Conservation (phyloP, 2,888 invertebrate genomes). For the Papilio demoleus region DNA sequence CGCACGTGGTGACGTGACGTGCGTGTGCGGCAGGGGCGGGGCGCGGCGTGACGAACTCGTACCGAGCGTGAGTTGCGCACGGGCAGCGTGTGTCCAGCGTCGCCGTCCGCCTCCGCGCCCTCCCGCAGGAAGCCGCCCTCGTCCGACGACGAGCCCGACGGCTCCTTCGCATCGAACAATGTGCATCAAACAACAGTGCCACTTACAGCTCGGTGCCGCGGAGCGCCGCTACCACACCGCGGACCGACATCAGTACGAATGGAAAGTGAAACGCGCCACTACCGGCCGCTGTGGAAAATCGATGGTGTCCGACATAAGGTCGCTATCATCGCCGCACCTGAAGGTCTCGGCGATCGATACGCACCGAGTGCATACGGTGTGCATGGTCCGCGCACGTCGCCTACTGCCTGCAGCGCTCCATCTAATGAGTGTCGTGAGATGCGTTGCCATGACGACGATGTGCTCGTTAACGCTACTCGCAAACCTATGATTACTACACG, state of each 20-base stretch:
- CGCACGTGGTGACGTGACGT: constrained; percentile 3
- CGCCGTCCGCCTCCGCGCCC: constrained; percentile 67
- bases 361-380: not conserved
- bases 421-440: constrained; percentile 57
- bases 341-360: constrained; percentile 12
- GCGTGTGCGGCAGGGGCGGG: constrained; percentile 40
- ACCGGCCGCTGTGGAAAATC: constrained; percentile 69
- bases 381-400: not conserved
- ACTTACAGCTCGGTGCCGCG: constrained; percentile 35
- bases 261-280: constrained; percentile 71
- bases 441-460: constrained; percentile 63
- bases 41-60: constrained; percentile 57
- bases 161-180: constrained; percentile 71
- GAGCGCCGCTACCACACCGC: constrained; percentile 47
- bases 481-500: constrained; percentile 62
- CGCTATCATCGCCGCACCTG: constrained; percentile 53
- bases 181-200: constrained; percentile 63
- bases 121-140: constrained; percentile 80
- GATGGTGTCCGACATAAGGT: constrained; percentile 68
- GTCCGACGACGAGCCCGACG: constrained; percentile 81
- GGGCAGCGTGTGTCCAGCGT: constrained; percentile 81
- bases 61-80: constrained; percentile 82
- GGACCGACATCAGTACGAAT: constrained; percentile 55
- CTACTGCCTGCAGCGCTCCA: constrained; percentile 21
- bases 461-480: constrained; percentile 58